Percentiles rank a stretch among this genome's conserved stretches.
phyloP scores from a whole-genome alignment of 2,113 vertebrate species.

The Albula glossodonta region DNA sequence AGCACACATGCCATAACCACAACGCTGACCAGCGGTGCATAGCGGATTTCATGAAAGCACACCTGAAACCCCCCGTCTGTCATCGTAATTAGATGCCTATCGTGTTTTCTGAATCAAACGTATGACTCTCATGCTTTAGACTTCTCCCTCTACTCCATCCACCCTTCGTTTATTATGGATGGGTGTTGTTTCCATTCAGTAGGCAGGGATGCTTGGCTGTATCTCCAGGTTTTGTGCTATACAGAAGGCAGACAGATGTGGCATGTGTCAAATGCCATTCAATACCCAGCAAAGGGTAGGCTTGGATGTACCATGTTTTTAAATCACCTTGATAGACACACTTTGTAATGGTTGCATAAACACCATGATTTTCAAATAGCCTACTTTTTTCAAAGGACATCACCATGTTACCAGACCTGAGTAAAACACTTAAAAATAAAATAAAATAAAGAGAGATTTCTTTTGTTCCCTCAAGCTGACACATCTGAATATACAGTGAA shows the following conservation, averaged over 20 bases:
- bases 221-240: not conserved
- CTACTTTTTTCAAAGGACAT: too few relatives aligned
- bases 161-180: constrained; percentile 51
- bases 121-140: constrained; percentile 39
- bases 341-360: too few relatives aligned
- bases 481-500: too few relatives aligned
- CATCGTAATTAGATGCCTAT: not conserved
- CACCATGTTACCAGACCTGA: too few relatives aligned
- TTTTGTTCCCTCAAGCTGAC: too few relatives aligned
- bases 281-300: not conserved
- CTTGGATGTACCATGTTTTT: too few relatives aligned
- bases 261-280: not conserved
- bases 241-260: not conserved
- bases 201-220: constrained; percentile 2
- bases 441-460: too few relatives aligned
- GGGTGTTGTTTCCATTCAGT: constrained; percentile 38
- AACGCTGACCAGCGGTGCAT: not conserved
- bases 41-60: not conserved
- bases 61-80: not conserved
- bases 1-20: not conserved
- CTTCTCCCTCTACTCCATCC: constrained; percentile 32
- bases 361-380: too few relatives aligned
- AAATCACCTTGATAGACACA: too few relatives aligned
- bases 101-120: too few relatives aligned
- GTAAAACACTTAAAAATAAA: too few relatives aligned